Percentiles rank a stretch among this genome's conserved stretches.
These are phyloP conservation scores for Lasioglossum pauxillum DNA, from an alignment of 2,888 invertebrate species.

Conservation along the genomic window DNA sequence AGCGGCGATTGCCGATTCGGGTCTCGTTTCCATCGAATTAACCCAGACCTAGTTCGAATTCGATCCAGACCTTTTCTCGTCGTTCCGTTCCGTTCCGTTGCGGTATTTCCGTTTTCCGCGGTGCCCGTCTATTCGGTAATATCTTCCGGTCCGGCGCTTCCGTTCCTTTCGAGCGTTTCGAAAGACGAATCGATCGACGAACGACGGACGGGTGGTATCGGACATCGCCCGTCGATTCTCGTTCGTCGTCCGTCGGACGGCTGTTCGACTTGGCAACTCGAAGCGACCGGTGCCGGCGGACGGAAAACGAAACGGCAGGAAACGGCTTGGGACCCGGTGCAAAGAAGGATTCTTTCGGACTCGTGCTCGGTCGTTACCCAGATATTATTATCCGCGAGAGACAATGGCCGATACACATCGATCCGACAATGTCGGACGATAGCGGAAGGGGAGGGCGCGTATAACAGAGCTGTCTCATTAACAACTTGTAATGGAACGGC, in stretches of 20 bases:
- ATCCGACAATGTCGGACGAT: slow-evolving; percentile 64
- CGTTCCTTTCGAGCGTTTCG: neutral
- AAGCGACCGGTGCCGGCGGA: neutral
- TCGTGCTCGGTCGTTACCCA: slow-evolving; percentile 70
- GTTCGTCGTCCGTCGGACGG: neutral
- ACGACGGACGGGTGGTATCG: neutral
- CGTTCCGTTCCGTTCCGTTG: slow-evolving; percentile 1
- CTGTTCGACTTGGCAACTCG: neutral
- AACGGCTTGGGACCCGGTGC: neutral
- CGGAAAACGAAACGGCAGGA: neutral
- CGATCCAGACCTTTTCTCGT: slow-evolving; percentile 18
- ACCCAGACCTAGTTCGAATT: slow-evolving; percentile 47
- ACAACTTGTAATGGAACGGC: slow-evolving; percentile 81
- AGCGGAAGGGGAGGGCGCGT: slow-evolving; percentile 68
- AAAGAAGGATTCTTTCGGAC: slow-evolving; percentile 39
- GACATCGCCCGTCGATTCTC: neutral
- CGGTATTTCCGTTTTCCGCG: neutral
- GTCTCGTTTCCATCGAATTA: slow-evolving; percentile 46
- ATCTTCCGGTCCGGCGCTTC: neutral
- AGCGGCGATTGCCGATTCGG: slow-evolving; percentile 34
- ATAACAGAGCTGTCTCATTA: slow-evolving; percentile 81
- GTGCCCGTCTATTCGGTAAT: neutral
- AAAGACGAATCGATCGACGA: neutral
- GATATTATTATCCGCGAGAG: slow-evolving; percentile 79
- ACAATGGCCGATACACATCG: slow-evolving; percentile 76